Evolutionary conservation across 2,113 vertebrate genomes (phyloP).

Genomic region (Phalacrocorax aristotelis): DNA sequence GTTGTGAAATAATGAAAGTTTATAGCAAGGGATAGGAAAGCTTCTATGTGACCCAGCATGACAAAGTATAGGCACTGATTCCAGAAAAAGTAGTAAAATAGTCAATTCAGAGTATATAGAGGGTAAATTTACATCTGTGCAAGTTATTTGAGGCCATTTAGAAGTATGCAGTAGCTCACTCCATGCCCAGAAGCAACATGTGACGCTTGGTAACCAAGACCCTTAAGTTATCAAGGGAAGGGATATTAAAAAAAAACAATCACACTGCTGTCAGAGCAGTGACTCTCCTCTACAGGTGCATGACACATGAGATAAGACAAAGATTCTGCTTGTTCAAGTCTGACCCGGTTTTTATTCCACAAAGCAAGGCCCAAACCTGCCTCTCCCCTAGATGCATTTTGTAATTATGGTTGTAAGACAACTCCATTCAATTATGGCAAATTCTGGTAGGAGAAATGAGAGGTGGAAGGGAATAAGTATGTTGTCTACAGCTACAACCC

Average conservation of each 20-base stretch:
- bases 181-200: neutral
- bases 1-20: neutral
- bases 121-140: neutral
- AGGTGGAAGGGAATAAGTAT: neutral
- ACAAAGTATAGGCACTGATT: neutral
- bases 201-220: neutral
- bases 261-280: no score
- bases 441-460: neutral
- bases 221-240: neutral
- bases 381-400: neutral
- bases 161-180: neutral
- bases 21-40: neutral
- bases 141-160: neutral
- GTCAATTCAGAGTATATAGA: neutral
- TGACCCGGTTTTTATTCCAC: neutral
- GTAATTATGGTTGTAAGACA: neutral
- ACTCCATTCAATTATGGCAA: neutral
- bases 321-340: neutral
- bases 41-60: neutral
- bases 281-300: neutral
- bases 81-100: neutral
- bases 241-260: neutral
- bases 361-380: neutral
- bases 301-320: neutral
- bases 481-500: neutral